Conservation (phyloP, 2,888 invertebrate genomes). For the Zele albiditarsus region DNA sequence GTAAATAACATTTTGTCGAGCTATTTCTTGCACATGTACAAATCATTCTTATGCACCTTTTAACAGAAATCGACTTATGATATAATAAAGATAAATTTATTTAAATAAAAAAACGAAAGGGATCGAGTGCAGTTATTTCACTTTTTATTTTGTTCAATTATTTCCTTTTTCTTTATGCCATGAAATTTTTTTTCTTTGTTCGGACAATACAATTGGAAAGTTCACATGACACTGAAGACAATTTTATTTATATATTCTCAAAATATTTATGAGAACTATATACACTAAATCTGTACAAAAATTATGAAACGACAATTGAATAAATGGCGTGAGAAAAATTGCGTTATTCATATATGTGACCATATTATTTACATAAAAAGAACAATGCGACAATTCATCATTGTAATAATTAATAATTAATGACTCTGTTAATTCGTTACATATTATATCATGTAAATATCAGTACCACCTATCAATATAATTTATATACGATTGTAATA, state of each 20-base stretch:
- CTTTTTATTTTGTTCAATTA: background rate
- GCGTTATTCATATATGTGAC: background rate
- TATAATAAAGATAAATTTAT: slow-evolving; percentile 8
- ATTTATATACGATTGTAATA: slow-evolving; percentile 52
- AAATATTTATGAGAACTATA: slow-evolving; percentile 55
- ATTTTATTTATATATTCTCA: slow-evolving; percentile 10
- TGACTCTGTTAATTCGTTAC: slow-evolving; percentile 26
- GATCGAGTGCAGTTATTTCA: background rate
- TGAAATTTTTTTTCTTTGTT: background rate
- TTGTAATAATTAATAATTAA: slow-evolving; percentile 24
- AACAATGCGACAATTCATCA: background rate
- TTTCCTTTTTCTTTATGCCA: background rate
- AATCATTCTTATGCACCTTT: background rate
- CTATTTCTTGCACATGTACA: slow-evolving; percentile 20
- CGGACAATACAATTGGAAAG: background rate
- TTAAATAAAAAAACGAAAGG: background rate
- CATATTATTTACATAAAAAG: slow-evolving; percentile 23
- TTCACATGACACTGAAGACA: background rate
- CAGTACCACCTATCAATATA: slow-evolving; percentile 47
- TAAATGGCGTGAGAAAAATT: background rate
- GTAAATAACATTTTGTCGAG: background rate
- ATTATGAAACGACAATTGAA: slow-evolving; percentile 57
- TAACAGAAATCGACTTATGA: background rate
- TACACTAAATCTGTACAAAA: slow-evolving; percentile 65
- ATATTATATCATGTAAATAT: slow-evolving; percentile 50